These are phyloP conservation scores for Ceryle rudis DNA, from an alignment of 2,797 vertebrate genomes.

Conservation along the genomic window DNA sequence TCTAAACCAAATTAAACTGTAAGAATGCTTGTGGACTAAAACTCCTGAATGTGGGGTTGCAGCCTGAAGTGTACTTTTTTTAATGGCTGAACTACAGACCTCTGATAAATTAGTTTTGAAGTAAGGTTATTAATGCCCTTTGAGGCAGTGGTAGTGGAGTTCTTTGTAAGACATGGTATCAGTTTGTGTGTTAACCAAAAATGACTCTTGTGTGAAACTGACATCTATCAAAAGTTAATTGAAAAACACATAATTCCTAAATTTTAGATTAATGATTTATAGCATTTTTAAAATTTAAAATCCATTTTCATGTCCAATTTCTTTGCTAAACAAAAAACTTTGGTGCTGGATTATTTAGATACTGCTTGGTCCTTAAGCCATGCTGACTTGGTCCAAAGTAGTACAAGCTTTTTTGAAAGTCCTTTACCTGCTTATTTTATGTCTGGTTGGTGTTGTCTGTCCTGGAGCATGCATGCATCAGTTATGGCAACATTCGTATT, in stretches of 20 bases:
- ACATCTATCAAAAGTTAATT: background rate
- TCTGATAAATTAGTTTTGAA: background rate
- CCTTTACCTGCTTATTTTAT: background rate
- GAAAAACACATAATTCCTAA: background rate
- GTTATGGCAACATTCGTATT: background rate
- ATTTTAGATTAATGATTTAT: background rate
- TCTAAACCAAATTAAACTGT: conserved; percentile 31
- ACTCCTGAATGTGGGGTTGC: background rate
- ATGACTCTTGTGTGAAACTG: background rate
- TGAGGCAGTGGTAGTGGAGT: background rate
- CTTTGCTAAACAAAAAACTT: background rate
- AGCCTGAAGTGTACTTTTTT: background rate
- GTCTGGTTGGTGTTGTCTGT: background rate
- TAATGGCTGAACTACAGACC: background rate
- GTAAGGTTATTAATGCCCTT: conserved; percentile 3
- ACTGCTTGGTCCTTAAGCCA: background rate
- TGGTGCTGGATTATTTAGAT: background rate
- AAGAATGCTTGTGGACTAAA: background rate
- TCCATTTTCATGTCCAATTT: background rate
- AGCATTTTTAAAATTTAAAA: background rate
- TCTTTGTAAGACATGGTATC: background rate
- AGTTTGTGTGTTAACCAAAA: background rate
- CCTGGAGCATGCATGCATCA: background rate
- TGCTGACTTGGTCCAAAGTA: background rate
- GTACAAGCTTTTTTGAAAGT: background rate